Evolutionary conservation across 2,113 vertebrate genomes (phyloP).

Genomic region (Tupaia tana): DNA sequence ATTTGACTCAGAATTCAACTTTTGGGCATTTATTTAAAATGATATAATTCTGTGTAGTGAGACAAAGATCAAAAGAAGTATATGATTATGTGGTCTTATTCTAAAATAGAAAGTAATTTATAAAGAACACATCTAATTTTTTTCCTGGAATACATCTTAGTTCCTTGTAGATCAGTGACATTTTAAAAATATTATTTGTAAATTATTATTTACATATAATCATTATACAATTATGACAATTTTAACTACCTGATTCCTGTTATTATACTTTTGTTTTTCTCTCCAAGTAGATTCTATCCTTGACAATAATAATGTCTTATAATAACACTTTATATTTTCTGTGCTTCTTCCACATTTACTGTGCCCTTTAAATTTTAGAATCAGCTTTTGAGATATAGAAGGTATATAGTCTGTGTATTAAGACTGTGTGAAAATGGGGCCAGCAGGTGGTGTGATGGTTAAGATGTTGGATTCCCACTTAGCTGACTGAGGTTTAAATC

Average conservation of each 20-base stretch:
- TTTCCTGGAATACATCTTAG: slow-evolving; percentile 32
- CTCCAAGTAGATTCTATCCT: slow-evolving; percentile 23
- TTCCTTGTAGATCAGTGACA: slow-evolving; percentile 2
- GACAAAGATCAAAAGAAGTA: slow-evolving; percentile 4
- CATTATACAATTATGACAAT: neutral
- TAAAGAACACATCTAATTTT: neutral
- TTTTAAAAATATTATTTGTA: neutral
- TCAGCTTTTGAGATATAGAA: slow-evolving; percentile 42
- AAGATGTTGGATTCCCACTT: no score
- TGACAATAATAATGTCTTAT: slow-evolving; percentile 10
- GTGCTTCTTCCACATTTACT: slow-evolving; percentile 15
- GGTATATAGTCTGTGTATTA: neutral
- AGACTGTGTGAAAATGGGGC: no score
- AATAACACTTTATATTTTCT: neutral
- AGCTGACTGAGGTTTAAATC: no score
- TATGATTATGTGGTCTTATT: neutral
- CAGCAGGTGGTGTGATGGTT: no score
- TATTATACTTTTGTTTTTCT: slow-evolving; percentile 37
- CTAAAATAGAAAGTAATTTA: slow-evolving; percentile 22
- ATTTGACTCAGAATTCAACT: slow-evolving; percentile 33
- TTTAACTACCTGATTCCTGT: neutral
- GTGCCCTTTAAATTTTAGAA: slow-evolving; percentile 3
- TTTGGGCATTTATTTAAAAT: slow-evolving; percentile 43
- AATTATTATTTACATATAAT: no score
- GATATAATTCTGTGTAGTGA: neutral